Percentiles rank a stretch among this genome's conserved stretches.
These are phyloP conservation scores for Morone saxatilis DNA, from an alignment of 2,113 vertebrate genomes.

Conservation along the genomic window DNA sequence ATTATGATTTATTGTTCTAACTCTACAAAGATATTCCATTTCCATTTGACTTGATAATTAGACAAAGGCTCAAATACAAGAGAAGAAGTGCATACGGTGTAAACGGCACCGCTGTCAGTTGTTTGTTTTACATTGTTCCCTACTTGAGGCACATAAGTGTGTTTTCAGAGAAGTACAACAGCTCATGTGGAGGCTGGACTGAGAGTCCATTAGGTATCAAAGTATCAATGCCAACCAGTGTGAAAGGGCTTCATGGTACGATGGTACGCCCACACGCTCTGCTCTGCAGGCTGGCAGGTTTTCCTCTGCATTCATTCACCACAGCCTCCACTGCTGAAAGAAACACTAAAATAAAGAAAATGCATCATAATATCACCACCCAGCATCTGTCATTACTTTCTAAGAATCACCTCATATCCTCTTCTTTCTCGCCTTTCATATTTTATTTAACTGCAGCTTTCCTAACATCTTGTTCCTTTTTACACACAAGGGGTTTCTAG, in stretches of 20 bases:
- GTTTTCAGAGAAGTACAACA: slow-evolving; percentile 30
- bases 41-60: background rate
- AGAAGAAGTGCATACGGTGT: background rate
- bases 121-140: background rate
- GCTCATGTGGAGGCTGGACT: slow-evolving; percentile 36
- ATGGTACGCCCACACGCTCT: slow-evolving; percentile 25
- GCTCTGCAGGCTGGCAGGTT: slow-evolving; percentile 51
- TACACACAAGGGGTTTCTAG: background rate
- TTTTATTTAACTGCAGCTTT: slow-evolving; percentile 35
- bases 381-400: slow-evolving; percentile 9
- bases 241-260: slow-evolving; percentile 38
- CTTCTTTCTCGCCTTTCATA: background rate
- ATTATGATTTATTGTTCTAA: background rate
- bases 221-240: slow-evolving; percentile 38
- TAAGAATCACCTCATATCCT: background rate
- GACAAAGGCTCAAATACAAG: slow-evolving; percentile 2
- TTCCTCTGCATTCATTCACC: slow-evolving; percentile 41
- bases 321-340: slow-evolving; percentile 17
- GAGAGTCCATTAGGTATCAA: slow-evolving; percentile 53
- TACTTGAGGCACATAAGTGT: background rate
- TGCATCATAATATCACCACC: slow-evolving; percentile 12
- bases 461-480: background rate
- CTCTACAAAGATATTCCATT: too few relatives aligned
- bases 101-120: background rate
- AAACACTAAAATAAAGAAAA: slow-evolving; percentile 15